Evolutionary conservation across 2,797 vertebrate genomes (phyloP), one percentile per base, ranked within the genome.

Genomic region (Borostomias antarcticus): DNA sequence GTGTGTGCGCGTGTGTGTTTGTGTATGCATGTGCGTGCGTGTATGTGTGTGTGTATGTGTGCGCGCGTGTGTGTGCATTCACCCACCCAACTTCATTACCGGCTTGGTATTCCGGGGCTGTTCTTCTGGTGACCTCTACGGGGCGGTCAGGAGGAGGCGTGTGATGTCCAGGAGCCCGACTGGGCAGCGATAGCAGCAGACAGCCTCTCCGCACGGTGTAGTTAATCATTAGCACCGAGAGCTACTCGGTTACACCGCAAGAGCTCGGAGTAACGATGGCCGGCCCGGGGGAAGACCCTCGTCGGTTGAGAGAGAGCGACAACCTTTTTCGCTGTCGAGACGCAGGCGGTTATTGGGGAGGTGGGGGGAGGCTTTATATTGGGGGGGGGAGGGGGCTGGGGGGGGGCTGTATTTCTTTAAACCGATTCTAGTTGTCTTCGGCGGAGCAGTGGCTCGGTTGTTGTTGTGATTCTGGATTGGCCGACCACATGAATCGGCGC

Each of bases 141-240:
- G 52, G 58, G 43, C 61, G n/a, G n/a, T 66, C 59, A 43, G 65
- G 29, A 10, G 4, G 58, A 51, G 28, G 43, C 37, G 63, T 51
- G 73, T 67, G 59, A 66, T 64, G 56, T 68, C 56, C 52, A 23
- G 52, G 17, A 43, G 13, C 33, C 69, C 72, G 45, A 66, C 76
- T 40, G 64, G 45, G 72, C 62, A 0, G 62, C 70, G 32, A 29
- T 8, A 1, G 64, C 0, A n/a, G 7, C 3, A 2, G 52, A 3
- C 61, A n/a, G n/a, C 66, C 64, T 10, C 48, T 69, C 65, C 26
- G 25, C 17, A 56, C 37, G n/a, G n/a, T n/a, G n/a, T n/a, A n/a
- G n/a, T n/a, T 25, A 67, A 54, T 81, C 75, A 72, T 45, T 68
- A 45, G 7, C 71, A 48, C 61, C 53, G 19, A n/a, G n/a, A n/a